Base-by-base conservation (phyloP, 2,797 vertebrate genomes). In the Sphenopsis melanotis region DNA sequence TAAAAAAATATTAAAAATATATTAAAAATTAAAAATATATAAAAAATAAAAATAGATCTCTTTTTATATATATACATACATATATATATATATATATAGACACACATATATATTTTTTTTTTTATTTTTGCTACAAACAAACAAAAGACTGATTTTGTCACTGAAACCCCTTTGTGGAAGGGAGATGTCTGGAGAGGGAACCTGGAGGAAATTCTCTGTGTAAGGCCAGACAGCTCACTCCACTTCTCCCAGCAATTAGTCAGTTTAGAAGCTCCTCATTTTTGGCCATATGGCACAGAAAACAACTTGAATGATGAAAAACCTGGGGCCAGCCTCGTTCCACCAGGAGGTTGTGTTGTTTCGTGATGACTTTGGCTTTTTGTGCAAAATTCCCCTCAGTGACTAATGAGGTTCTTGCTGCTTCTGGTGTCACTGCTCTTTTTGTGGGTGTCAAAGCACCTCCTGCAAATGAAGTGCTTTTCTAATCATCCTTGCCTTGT, bases 161-260 rank as follows among this genome's bases (percentile, higher is more conserved):
- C 19, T 39, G 30, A 80, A 72, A 22, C 0, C 1, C 7, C 29
- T 20, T 10, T 29, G 27, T 55, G 44, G 19, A n/a, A 52, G 8
- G 55, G 22, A n/a, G 8, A 5, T 39, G 10, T 37, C 13, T 74
- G 53, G 30, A 82, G 34, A 10, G 16, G 21, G 14, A 68, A 29
- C 14, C 9, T 6, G 18, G 23, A 56, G 46, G 37, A 14, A 7
- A 0, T 10, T 59, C n/a, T 27, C 5, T 68, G 9, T 12, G 0
- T 9, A 7, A 56, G 47, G n/a, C 10, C 59, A 53, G n/a, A 12
- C 15, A 39, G 12, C 15, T 34, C 30, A 10, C 15, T 56, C 32
- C 52, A 9, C 23, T 68, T 39, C 11, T 44, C 29, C 65, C 77
- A 50, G 8, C 4, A 55, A 57, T 20, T 23, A 80, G 4, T 37